phyloP scores from a whole-genome alignment of 2,797 vertebrate genomes.

The Tolypeutes matacus region DNA sequence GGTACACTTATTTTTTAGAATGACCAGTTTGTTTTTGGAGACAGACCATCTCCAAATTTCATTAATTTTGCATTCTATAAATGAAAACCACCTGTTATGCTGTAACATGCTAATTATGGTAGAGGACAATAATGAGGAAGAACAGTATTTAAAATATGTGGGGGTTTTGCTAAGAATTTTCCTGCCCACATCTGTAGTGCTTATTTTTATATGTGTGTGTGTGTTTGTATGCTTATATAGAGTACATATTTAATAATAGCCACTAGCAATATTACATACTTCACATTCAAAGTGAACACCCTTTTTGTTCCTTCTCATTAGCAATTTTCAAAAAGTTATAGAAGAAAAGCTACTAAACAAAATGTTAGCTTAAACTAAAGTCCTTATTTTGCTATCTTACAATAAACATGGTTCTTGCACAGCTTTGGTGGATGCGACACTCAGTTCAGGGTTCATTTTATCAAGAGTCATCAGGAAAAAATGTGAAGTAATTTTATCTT shows the following conservation, averaged over 20 bases:
- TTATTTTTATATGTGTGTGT: slow-evolving; percentile 77
- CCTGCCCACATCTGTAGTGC: slow-evolving; percentile 78
- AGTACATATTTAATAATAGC: slow-evolving; percentile 73
- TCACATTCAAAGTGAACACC: slow-evolving; percentile 65
- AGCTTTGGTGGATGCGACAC: background rate
- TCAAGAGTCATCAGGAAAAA: slow-evolving; percentile 50
- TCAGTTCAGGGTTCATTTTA: slow-evolving; percentile 24
- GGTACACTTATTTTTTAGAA: slow-evolving; percentile 21
- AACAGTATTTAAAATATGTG: slow-evolving; percentile 81
- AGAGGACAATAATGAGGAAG: slow-evolving; percentile 84
- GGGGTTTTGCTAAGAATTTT: slow-evolving; percentile 77
- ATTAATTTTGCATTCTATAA: slow-evolving; percentile 86
- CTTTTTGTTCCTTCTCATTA: slow-evolving; percentile 55
- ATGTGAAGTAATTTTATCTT: background rate
- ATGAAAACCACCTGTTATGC: slow-evolving; percentile 87
- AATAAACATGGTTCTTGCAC: background rate
- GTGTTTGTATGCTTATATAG: slow-evolving; percentile 64
- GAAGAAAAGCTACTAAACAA: background rate
- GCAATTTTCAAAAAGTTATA: background rate
- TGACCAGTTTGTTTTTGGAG: slow-evolving; percentile 76
- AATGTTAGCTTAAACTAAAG: slow-evolving; percentile 42
- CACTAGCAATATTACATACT: slow-evolving; percentile 70
- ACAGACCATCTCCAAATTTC: slow-evolving; percentile 79
- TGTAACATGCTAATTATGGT: slow-evolving; percentile 84
- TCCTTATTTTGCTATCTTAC: background rate